Evolutionary conservation across 2,888 invertebrate genomes (phyloP).

Genomic region (Fragum whitleyi): DNA sequence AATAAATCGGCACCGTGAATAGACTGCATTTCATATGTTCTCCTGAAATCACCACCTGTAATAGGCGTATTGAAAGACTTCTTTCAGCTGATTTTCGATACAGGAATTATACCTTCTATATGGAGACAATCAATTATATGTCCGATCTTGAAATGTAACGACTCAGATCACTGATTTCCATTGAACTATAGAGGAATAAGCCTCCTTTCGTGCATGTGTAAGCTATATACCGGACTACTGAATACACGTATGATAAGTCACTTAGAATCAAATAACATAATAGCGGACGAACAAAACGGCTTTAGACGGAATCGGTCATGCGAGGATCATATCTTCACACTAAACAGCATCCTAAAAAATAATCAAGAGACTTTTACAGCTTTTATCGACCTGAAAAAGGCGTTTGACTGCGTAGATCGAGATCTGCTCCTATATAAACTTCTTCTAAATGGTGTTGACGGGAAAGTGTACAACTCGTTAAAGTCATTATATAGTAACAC

Average conservation of each 20-base stretch:
- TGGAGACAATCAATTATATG: conserved; percentile 35
- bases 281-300: conserved; percentile 51
- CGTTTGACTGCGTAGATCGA: conserved; percentile 37
- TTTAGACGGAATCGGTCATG: conserved; percentile 42
- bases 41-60: conserved; percentile 25
- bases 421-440: conserved; percentile 51
- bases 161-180: conserved; percentile 15
- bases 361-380: conserved; percentile 22
- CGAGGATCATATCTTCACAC: conserved; percentile 47
- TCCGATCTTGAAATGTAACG: conserved; percentile 17
- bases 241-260: conserved; percentile 27
- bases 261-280: conserved; percentile 30
- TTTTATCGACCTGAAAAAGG: conserved; percentile 25
- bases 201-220: conserved; percentile 42
- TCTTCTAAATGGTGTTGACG: conserved; percentile 32
- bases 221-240: conserved; percentile 46
- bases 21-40: conserved; percentile 29
- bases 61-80: conserved; percentile 22
- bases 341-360: conserved; percentile 35
- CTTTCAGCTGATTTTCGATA: conserved; percentile 43
- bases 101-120: conserved; percentile 32
- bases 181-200: conserved; percentile 32
- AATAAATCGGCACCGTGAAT: conserved; percentile 18
- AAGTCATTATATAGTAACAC: not conserved
- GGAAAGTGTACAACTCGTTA: conserved; percentile 25